Percentiles rank a stretch among this genome's conserved stretches.
These are phyloP conservation scores for Hucho hucho DNA, from an alignment of 2,113 vertebrate genomes.

Conservation along the genomic window DNA sequence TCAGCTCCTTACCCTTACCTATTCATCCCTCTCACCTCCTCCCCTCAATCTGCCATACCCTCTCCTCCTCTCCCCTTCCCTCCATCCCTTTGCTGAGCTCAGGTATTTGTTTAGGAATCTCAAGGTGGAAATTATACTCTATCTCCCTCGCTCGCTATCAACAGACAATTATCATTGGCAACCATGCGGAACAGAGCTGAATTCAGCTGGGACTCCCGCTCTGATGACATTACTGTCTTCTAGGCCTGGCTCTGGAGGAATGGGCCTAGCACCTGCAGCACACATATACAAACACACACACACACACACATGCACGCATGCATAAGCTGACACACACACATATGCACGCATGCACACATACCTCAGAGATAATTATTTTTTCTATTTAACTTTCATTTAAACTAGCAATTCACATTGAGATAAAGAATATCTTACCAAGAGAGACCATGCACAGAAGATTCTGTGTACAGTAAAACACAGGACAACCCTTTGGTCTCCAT, in stretches of 20 bases:
- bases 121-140: slow-evolving; percentile 98
- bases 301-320: no score
- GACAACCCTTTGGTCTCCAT: no score
- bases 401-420: no score
- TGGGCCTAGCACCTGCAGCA: slow-evolving; percentile 64
- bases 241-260: slow-evolving; percentile 83
- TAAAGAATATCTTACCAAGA: no score
- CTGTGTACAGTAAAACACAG: no score
- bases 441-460: no score
- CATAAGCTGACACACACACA: no score
- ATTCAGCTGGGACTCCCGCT: slow-evolving; percentile 96
- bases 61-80: slow-evolving; percentile 56
- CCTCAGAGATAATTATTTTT: no score
- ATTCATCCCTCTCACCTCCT: slow-evolving; percentile 46
- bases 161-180: slow-evolving; percentile 99
- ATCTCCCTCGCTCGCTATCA: slow-evolving; percentile 97
- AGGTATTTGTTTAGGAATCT: slow-evolving; percentile 97
- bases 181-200: slow-evolving; percentile 99
- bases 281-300: no score
- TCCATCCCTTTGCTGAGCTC: slow-evolving; percentile 62
- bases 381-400: no score
- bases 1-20: not conserved
- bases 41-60: slow-evolving; percentile 52
- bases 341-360: no score
- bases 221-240: slow-evolving; percentile 95